A percentile compares a stretch with the other conserved stretches of the same genome.
Conservation (phyloP, 2,888 invertebrate species). For the Amblyjoppa proteus region DNA sequence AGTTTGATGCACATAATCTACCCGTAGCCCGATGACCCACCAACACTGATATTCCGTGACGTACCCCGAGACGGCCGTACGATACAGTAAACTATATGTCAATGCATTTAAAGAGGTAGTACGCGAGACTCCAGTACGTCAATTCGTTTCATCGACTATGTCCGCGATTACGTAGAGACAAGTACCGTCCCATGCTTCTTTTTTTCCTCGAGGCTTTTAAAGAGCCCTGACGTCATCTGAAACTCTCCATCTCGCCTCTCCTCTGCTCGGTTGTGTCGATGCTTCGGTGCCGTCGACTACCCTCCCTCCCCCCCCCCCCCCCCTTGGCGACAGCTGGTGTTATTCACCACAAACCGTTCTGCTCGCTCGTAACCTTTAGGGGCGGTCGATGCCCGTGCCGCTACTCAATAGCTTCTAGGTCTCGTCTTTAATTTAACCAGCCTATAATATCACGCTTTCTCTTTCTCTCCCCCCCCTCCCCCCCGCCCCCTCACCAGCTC, state of each 20-base stretch:
- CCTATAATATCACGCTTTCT: slow-evolving; percentile 56
- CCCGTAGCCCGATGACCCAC: slow-evolving; percentile 67
- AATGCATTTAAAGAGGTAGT: slow-evolving; percentile 67
- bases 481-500: not conserved
- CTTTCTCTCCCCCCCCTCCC: not conserved
- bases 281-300: not conserved
- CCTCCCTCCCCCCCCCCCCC: not conserved
- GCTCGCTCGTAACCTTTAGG: slow-evolving; percentile 77
- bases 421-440: slow-evolving; percentile 74
- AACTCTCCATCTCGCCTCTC: slow-evolving; percentile 11
- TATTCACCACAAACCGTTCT: slow-evolving; percentile 72
- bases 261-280: not conserved
- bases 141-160: slow-evolving; percentile 62
- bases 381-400: slow-evolving; percentile 77
- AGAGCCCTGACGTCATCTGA: slow-evolving; percentile 66
- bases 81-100: slow-evolving; percentile 55
- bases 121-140: slow-evolving; percentile 61
- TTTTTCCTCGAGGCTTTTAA: slow-evolving; percentile 50
- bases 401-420: slow-evolving; percentile 75
- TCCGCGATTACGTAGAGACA: slow-evolving; percentile 60
- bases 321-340: slow-evolving; percentile 74
- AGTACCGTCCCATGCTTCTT: slow-evolving; percentile 27
- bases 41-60: slow-evolving; percentile 68
- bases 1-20: slow-evolving; percentile 14
- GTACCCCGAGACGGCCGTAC: slow-evolving; percentile 31